Evolutionary conservation across 92 coral and sea anemone genomes (phyloP).

Genomic region (Meandrina meandrites): DNA sequence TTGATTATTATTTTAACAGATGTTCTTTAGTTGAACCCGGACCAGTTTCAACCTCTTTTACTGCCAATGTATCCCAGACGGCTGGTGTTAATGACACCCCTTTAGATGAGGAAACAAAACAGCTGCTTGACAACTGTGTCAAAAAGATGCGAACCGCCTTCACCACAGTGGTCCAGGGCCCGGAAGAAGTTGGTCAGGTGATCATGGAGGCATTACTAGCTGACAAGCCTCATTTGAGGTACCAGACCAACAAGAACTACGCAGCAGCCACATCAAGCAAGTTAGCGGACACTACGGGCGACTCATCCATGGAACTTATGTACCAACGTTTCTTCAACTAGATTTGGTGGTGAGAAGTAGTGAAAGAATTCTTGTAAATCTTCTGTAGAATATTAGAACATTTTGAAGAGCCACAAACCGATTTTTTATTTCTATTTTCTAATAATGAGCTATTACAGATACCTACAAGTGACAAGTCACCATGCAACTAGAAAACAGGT

Average conservation of each 20-base stretch:
- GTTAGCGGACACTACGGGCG: conserved; percentile 87
- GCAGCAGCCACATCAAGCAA: conserved; percentile 62
- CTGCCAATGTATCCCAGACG: conserved; percentile 30
- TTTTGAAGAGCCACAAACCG: too few relatives aligned
- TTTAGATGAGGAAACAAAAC: conserved; percentile 87
- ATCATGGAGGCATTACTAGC: conserved; percentile 71
- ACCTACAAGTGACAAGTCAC: too few relatives aligned
- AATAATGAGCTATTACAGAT: too few relatives aligned
- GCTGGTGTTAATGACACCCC: conserved; percentile 35
- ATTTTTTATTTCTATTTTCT: too few relatives aligned
- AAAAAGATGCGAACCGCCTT: conserved; percentile 58
- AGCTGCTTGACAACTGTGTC: conserved; percentile 62
- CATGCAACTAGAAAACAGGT: too few relatives aligned
- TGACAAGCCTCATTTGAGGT: conserved; percentile 86
- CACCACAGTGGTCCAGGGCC: conserved; percentile 67
- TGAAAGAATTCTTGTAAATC: too few relatives aligned
- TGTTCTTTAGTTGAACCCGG: conserved; percentile 93
- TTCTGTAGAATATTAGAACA: too few relatives aligned
- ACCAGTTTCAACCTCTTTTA: conserved; percentile 75
- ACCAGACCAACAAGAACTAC: conserved; percentile 83
- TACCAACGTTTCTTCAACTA: conserved; percentile 69
- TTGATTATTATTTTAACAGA: conserved; percentile 37
- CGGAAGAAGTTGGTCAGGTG: conserved; percentile 85
- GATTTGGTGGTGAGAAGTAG: not conserved
- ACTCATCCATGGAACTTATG: conserved; percentile 51